These are phyloP conservation scores for Elachura formosa DNA, from an alignment of 2,113 vertebrate species.

Conservation along the genomic window DNA sequence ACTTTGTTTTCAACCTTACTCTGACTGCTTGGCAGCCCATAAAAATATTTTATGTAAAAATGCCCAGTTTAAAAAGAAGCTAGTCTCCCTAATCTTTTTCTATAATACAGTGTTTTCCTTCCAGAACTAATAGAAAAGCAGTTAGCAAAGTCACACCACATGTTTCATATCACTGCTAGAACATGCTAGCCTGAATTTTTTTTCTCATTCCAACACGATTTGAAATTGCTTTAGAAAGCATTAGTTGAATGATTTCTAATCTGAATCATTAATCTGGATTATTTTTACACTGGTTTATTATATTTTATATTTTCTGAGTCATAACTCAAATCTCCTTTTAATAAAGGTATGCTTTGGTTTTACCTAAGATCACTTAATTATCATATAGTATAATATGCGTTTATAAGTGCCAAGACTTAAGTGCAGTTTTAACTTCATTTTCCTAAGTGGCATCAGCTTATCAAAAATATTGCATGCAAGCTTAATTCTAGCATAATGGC, in stretches of 20 bases:
- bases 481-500: slow-evolving; percentile 1
- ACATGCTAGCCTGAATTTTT: neutral
- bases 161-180: neutral
- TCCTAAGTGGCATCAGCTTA: neutral
- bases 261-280: neutral
- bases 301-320: neutral
- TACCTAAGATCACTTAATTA: neutral
- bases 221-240: neutral
- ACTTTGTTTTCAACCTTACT: neutral
- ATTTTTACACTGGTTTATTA: neutral
- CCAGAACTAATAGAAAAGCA: neutral
- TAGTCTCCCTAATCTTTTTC: neutral
- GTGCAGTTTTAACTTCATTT: neutral
- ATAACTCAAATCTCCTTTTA: neutral
- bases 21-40: neutral
- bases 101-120: neutral
- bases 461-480: neutral
- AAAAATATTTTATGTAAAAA: neutral
- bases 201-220: neutral
- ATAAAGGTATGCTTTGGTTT: neutral
- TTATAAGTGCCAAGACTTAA: neutral
- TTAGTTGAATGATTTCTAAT: neutral
- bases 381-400: neutral
- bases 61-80: neutral
- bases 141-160: neutral